Evolutionary conservation across 1,140 invertebrate species (phyloP).

Genomic region (Drosophila oshimai): DNA sequence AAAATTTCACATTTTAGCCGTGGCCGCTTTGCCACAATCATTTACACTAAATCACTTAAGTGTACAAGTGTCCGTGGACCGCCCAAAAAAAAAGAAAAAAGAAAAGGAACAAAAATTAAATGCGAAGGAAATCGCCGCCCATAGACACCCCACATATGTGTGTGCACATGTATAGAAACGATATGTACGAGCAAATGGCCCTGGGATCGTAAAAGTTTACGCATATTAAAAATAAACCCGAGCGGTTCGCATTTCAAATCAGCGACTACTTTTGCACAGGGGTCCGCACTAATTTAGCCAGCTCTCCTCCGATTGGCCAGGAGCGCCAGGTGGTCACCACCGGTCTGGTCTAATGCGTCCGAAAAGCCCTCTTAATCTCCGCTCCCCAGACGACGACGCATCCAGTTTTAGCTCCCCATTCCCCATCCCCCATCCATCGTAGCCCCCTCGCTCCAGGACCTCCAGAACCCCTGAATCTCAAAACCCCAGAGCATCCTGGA

Average conservation of each 20-base stretch:
- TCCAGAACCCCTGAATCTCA: background rate
- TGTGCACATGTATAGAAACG: too few relatives aligned
- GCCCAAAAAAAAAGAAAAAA: constrained; percentile 31
- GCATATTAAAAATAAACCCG: constrained; percentile 76
- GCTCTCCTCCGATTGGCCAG: constrained; percentile 61
- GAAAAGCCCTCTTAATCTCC: constrained; percentile 60
- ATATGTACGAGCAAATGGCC: too few relatives aligned
- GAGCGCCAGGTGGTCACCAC: constrained; percentile 73
- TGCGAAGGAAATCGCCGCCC: constrained; percentile 30
- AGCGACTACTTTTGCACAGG: constrained; percentile 31
- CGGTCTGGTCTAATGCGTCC: constrained; percentile 64
- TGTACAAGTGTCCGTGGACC: constrained; percentile 64
- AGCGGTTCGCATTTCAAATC: constrained; percentile 35
- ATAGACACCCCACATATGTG: constrained; percentile 46
- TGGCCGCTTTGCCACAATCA: constrained; percentile 64
- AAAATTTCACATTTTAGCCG: constrained; percentile 29
- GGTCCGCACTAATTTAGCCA: constrained; percentile 67
- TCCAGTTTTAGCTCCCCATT: constrained; percentile 9
- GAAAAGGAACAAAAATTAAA: constrained; percentile 5
- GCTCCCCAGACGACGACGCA: constrained; percentile 27
- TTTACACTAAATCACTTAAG: constrained; percentile 79
- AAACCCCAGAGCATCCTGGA: constrained; percentile 7
- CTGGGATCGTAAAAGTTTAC: constrained; percentile 69
- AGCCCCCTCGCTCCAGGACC: background rate
- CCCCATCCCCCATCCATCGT: background rate